Evolutionary conservation across 2,888 invertebrate genomes (phyloP), one percentile per base, ranked within the genome.

Genomic region (Amphiduros pacificus): DNA sequence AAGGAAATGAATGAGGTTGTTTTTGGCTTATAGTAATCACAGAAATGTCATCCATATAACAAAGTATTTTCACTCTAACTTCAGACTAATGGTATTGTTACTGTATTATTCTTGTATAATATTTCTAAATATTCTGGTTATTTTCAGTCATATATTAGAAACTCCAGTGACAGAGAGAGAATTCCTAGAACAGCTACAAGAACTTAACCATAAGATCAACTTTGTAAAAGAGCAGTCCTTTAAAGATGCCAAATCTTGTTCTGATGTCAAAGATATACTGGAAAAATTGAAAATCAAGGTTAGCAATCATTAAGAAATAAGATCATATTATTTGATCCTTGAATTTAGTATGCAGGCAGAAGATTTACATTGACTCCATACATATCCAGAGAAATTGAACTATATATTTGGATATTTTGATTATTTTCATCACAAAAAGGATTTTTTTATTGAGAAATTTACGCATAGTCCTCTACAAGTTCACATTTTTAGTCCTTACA

Each of bases 181-280:
- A 76, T 99, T 99, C 80, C 86, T 93, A 75, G 89, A 89, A 11
- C 94, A 96, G 74, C 84, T 99, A 27, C 92, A 93, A 78, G 90
- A 92, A 59, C 85, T 99, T 29, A 97, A 98, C 83, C 95, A 98
- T 82, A 99, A 99, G 84, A 89, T 99, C 22, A 92, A 91, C 76
- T 93, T 97, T 85, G 91, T 95, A 0, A 94, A 95, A 78, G 95
- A 96, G 79, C 92, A 97, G 77, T 93, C 91, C 73, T 95, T 94
- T 76, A 93, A 78, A 70, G 87, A 86, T 71, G 85, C 85, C 27
- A 81, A 79, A 61, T 84, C 85, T 14, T 86, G 84, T 71, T 79
- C 89, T 55, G 99, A 99, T 86, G 97, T 99, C 0, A 91, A 90
- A 81, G 97, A 97, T 83, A 91, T 97, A 59, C 85, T 99, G 65